Conservation (phyloP, 2,797 vertebrate species). For the Microctenopoma stevenorrisi region DNA sequence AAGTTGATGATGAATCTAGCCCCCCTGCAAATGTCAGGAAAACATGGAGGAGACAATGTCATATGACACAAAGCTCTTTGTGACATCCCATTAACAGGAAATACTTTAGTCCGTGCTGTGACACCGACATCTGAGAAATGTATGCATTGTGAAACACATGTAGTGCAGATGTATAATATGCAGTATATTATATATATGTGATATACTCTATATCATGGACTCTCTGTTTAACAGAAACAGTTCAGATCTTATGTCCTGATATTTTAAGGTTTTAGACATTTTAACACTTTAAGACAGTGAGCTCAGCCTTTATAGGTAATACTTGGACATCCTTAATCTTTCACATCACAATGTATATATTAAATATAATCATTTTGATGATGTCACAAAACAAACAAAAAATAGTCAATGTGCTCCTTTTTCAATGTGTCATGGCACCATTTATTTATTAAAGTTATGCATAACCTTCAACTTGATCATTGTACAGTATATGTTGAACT, state of each 20-base stretch:
- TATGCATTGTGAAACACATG: background rate
- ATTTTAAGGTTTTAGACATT: constrained; percentile 11
- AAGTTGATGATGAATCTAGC: too few species aligned
- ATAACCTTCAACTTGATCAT: constrained; percentile 81
- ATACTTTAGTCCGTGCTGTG: background rate
- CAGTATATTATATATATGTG: too few species aligned
- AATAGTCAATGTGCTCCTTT: constrained; percentile 43
- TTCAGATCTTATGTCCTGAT: constrained; percentile 5
- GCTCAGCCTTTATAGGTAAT: constrained; percentile 28
- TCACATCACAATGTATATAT: constrained; percentile 4
- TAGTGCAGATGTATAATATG: background rate
- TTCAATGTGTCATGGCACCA: constrained; percentile 74
- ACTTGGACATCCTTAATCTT: constrained; percentile 38
- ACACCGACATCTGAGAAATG: background rate
- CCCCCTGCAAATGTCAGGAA: background rate
- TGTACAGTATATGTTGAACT: constrained; percentile 82
- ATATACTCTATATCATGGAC: background rate
- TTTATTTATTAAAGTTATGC: constrained; percentile 85
- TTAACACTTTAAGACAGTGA: background rate
- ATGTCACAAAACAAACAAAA: background rate
- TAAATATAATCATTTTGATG: background rate
- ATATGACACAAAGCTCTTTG: too few species aligned
- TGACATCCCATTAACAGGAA: background rate
- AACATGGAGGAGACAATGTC: background rate
- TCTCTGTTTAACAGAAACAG: background rate